Evolutionary conservation across 2,797 vertebrate species (phyloP).

Genomic region (Sarcoramphus papa): DNA sequence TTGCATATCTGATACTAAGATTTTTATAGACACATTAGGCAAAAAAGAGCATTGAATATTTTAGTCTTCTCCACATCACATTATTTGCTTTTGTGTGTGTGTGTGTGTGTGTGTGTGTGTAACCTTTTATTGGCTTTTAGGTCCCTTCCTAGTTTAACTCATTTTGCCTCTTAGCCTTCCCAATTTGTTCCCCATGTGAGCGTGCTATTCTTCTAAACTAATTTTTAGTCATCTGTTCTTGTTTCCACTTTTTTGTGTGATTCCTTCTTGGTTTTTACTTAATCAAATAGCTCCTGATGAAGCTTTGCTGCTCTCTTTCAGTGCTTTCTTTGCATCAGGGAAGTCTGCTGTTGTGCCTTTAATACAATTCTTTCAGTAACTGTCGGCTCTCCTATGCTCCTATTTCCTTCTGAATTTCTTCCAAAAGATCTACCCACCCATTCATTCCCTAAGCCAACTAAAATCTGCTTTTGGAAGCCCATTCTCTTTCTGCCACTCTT

Average conservation of each 20-base stretch:
- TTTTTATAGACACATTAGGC: neutral
- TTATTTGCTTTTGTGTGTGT: neutral
- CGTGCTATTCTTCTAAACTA: neutral
- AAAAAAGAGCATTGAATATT: neutral
- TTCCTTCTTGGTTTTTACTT: neutral
- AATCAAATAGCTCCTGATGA: neutral
- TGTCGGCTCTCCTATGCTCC: neutral
- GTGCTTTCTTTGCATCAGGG: neutral
- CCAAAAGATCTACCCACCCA: neutral
- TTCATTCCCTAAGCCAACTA: neutral
- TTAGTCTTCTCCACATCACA: neutral
- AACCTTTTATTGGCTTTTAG: neutral
- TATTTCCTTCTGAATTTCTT: conserved; percentile 21
- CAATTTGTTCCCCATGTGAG: neutral
- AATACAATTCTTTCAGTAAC: neutral
- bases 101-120: neutral
- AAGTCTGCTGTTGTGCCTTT: neutral
- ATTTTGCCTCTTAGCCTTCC: neutral
- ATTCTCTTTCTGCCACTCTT: neutral
- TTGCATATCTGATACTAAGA: neutral
- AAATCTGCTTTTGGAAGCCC: neutral
- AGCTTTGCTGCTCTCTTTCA: neutral
- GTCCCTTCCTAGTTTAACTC: neutral
- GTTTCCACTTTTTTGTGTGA: neutral
- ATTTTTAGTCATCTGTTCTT: neutral